These are phyloP conservation scores for Desoria tigrina DNA, from an alignment of 2,888 invertebrate genomes.

Conservation along the genomic window DNA sequence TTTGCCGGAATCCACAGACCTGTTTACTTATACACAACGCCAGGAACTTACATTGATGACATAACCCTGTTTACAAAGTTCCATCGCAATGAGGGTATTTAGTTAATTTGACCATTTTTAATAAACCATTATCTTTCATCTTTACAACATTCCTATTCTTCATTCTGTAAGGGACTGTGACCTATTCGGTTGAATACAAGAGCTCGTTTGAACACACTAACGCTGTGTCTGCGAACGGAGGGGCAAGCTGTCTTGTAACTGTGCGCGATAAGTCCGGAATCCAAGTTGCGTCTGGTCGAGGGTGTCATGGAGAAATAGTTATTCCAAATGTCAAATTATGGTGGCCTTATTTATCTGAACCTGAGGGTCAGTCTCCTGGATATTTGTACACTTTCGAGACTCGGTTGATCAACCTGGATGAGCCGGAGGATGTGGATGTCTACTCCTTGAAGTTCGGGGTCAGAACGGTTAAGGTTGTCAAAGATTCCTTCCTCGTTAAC, in stretches of 20 bases:
- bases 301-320: constrained; percentile 63
- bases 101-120: no score
- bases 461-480: constrained; percentile 29
- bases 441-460: constrained; percentile 44
- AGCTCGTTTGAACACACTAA: constrained; percentile 12
- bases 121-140: no score
- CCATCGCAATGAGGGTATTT: background rate
- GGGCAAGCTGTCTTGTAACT: constrained; percentile 33
- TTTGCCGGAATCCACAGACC: constrained; percentile 96
- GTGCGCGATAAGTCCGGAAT: constrained; percentile 32
- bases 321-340: constrained; percentile 76
- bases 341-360: constrained; percentile 69
- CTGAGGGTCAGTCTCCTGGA: constrained; percentile 58
- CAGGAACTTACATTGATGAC: constrained; percentile 78
- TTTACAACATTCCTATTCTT: background rate
- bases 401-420: constrained; percentile 36
- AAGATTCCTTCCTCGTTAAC: constrained; percentile 41
- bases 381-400: constrained; percentile 84
- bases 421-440: constrained; percentile 29
- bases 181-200: constrained; percentile 25
- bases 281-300: constrained; percentile 27
- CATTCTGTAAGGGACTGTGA: constrained; percentile 30
- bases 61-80: constrained; percentile 72
- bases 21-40: constrained; percentile 86
- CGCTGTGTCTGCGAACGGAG: constrained; percentile 13